phyloP scores from a whole-genome alignment of 2,888 invertebrate genomes.

The Villa cingulata region DNA sequence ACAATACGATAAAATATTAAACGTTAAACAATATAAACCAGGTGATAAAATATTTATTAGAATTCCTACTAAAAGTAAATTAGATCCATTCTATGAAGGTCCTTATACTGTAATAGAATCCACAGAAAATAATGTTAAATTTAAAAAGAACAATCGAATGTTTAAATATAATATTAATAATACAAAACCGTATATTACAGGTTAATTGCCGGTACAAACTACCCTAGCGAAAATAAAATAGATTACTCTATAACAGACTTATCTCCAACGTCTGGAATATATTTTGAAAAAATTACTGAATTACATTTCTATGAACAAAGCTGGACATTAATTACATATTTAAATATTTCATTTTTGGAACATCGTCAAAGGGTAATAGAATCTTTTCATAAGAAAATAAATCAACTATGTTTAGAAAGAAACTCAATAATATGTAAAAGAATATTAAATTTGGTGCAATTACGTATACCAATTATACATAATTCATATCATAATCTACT shows the following conservation, averaged over 20 bases:
- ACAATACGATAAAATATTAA: not conserved
- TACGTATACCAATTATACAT: no score
- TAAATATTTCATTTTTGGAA: not conserved
- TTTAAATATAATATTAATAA: not conserved
- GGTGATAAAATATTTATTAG: not conserved
- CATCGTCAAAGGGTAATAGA: not conserved
- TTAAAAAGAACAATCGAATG: not conserved
- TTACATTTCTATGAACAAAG: not conserved
- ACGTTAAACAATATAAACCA: not conserved
- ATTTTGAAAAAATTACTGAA: no score
- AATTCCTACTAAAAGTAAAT: not conserved
- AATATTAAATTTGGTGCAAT: no score
- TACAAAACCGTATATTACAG: not conserved
- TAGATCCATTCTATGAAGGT: not conserved
- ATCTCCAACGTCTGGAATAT: not conserved
- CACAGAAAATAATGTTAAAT: not conserved
- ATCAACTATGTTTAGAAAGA: no score
- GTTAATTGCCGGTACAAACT: not conserved
- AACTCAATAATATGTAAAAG: not conserved
- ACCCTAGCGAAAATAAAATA: not conserved
- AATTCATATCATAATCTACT: no score
- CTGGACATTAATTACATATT: not conserved
- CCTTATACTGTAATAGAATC: not conserved
- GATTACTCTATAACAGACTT: not conserved
- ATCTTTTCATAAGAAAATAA: no score